These are phyloP conservation scores for Tetraodon nigroviridis DNA, from an alignment of 2,113 vertebrate species.

Conservation along the genomic window DNA sequence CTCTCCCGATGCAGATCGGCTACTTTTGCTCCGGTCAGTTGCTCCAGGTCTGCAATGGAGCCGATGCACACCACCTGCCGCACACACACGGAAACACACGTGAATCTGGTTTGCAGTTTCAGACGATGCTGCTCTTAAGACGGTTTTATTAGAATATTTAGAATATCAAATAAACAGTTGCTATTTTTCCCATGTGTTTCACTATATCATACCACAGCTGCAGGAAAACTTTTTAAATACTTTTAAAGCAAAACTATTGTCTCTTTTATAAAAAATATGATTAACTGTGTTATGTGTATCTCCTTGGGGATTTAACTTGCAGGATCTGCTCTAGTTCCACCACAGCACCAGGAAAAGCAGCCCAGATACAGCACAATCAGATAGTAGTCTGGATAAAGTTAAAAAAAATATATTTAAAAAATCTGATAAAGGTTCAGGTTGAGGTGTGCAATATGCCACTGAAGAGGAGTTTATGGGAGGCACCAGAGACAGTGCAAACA, in stretches of 20 bases:
- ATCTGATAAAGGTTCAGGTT: background rate
- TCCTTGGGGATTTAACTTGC: conserved; percentile 61
- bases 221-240: no score
- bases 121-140: no score
- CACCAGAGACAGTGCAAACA: conserved; percentile 63
- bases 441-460: conserved; percentile 2
- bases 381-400: conserved; percentile 6
- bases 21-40: conserved; percentile 82
- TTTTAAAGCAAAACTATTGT: no score
- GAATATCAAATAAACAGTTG: no score
- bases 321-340: conserved; percentile 61
- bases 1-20: conserved; percentile 94
- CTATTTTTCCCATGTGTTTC: background rate
- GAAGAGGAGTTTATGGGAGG: conserved; percentile 16
- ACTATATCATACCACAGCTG: background rate
- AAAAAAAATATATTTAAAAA: conserved; percentile 6
- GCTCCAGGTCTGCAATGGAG: conserved; percentile 87
- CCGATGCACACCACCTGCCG: conserved; percentile 90
- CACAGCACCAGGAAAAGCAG: conserved; percentile 53
- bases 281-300: conserved; percentile 55
- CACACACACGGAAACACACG: background rate
- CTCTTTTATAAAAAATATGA: conserved; percentile 12
- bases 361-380: conserved; percentile 49
- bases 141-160: no score
- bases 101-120: no score